phyloP scores from a whole-genome alignment of 2,888 invertebrate species.

The Aspidiotus destructor region DNA sequence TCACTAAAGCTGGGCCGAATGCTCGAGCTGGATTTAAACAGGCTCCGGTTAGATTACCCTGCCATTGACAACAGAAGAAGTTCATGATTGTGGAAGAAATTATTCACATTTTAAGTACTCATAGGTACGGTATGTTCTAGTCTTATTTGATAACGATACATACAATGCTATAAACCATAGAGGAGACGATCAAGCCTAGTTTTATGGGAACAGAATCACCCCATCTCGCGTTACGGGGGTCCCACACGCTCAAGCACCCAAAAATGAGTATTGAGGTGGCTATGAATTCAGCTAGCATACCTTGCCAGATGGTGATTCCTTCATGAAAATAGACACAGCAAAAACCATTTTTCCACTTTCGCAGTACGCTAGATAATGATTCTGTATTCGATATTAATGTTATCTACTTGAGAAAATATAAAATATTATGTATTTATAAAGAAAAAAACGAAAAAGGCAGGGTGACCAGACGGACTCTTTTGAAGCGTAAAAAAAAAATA shows the following conservation, averaged over 20 bases:
- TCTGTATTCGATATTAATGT: too few species aligned
- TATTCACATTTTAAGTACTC: background rate
- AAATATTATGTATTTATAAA: too few species aligned
- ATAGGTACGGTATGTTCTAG: background rate
- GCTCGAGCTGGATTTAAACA: slow-evolving; percentile 64
- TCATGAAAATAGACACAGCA: slow-evolving; percentile 2
- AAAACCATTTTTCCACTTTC: too few species aligned
- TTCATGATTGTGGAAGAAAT: background rate
- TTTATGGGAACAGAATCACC: slow-evolving; percentile 42
- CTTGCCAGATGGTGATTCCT: slow-evolving; percentile 38
- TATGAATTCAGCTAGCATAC: slow-evolving; percentile 42
- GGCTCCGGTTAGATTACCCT: slow-evolving; percentile 63
- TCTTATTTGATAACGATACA: background rate
- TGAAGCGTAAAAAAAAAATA: too few species aligned
- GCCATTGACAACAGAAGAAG: slow-evolving; percentile 36
- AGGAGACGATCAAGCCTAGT: slow-evolving; percentile 42
- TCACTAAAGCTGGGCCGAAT: slow-evolving; percentile 62
- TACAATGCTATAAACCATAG: slow-evolving; percentile 38
- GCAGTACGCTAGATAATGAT: too few species aligned
- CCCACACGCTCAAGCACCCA: slow-evolving; percentile 43
- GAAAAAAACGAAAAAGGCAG: too few species aligned
- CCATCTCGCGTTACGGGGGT: slow-evolving; percentile 40
- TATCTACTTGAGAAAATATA: too few species aligned
- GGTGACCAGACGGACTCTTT: too few species aligned
- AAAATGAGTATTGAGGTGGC: slow-evolving; percentile 42